Conservation (phyloP, 1,140 invertebrate species). For the Lasaia peninsularis region DNA sequence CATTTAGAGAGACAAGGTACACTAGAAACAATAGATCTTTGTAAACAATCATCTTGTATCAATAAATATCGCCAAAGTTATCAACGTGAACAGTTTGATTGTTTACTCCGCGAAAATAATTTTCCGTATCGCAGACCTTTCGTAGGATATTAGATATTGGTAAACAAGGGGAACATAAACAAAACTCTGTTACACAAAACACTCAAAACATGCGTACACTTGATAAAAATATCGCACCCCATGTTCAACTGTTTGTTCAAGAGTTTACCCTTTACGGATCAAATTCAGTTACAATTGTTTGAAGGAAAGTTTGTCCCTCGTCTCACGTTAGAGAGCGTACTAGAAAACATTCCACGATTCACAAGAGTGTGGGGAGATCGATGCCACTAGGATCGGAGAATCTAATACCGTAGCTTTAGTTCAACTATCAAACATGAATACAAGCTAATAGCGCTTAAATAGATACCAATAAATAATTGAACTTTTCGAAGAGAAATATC, state of each 20-base stretch:
- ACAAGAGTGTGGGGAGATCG: constrained; percentile 10
- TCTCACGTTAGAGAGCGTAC: constrained; percentile 39
- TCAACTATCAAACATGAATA: constrained; percentile 12
- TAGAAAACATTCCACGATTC: constrained; percentile 28
- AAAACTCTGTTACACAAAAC: constrained; percentile 3
- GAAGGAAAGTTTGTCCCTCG: constrained; percentile 37
- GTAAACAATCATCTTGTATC: constrained; percentile 10
- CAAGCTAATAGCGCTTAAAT: constrained; percentile 6
- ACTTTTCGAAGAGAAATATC: constrained; percentile 28
- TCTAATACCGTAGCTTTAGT: background rate
- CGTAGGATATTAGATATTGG: constrained; percentile 7
- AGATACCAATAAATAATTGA: constrained; percentile 6
- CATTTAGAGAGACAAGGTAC: background rate
- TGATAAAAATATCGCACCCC: constrained; percentile 23
- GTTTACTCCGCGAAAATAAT: constrained; percentile 8
- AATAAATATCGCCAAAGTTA: constrained; percentile 6
- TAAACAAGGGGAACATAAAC: constrained; percentile 3
- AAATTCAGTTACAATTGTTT: constrained; percentile 52
- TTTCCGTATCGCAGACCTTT: background rate
- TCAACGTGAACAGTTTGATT: constrained; percentile 8
- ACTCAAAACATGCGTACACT: constrained; percentile 1
- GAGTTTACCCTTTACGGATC: constrained; percentile 38
- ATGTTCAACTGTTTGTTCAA: constrained; percentile 28
- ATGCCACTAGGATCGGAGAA: background rate
- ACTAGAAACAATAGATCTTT: background rate